These are phyloP conservation scores for Pterocles gutturalis DNA, from an alignment of 2,113 vertebrate species.

Conservation along the genomic window DNA sequence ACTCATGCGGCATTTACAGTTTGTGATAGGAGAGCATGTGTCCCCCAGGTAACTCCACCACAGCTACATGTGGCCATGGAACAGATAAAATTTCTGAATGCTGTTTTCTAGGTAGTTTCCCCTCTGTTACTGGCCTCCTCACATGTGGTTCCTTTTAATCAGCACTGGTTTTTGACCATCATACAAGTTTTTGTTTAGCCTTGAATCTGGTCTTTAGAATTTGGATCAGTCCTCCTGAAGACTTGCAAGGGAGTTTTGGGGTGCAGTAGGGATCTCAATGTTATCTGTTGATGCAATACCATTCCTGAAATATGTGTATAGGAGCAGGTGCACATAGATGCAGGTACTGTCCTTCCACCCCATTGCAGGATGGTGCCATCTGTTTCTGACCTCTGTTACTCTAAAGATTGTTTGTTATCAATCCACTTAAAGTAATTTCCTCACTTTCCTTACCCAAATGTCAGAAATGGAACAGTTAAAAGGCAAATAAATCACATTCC, in stretches of 20 bases:
- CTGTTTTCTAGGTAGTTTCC: background rate
- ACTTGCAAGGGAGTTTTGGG: background rate
- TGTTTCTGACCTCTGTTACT: background rate
- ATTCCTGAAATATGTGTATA: background rate
- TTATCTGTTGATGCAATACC: background rate
- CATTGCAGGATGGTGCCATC: background rate
- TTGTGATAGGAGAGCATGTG: background rate
- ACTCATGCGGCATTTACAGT: accelerated
- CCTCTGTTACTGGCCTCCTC: background rate
- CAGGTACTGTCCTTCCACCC: background rate
- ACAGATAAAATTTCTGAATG: background rate
- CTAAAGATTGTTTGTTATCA: background rate
- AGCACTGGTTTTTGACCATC: background rate
- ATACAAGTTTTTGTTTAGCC: background rate
- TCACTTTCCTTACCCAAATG: background rate
- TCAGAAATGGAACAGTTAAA: background rate
- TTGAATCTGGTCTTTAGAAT: background rate
- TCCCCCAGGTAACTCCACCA: background rate
- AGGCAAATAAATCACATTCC: background rate
- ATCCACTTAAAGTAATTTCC: background rate
- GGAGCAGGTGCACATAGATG: background rate
- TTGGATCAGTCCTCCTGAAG: background rate
- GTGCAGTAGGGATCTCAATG: background rate
- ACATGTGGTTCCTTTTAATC: background rate
- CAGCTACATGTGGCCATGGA: background rate